Evolutionary conservation across 1,140 invertebrate genomes (phyloP).

Genomic region (Amyelois transitella): DNA sequence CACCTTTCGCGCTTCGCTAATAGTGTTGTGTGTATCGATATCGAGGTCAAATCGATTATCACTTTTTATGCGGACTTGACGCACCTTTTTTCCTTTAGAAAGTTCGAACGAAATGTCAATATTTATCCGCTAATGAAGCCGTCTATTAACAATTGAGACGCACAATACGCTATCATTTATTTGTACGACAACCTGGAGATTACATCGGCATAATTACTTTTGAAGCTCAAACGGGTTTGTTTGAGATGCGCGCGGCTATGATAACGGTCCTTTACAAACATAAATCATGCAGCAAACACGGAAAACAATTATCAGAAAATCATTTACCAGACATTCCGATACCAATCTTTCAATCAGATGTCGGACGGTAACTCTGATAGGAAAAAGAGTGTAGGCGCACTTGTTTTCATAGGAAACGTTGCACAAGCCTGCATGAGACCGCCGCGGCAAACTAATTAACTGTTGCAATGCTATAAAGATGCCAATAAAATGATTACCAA

Average conservation of each 20-base stretch:
- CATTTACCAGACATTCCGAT: conserved; percentile 24
- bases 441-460: neutral
- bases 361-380: neutral
- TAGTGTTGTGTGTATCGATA: conserved; percentile 20
- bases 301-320: conserved; percentile 30
- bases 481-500: conserved; percentile 1
- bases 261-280: conserved; percentile 7
- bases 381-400: conserved; percentile 10
- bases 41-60: conserved; percentile 32
- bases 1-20: conserved; percentile 1
- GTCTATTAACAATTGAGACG: conserved; percentile 20
- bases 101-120: conserved; percentile 18
- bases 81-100: conserved; percentile 30
- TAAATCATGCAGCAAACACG: conserved; percentile 20
- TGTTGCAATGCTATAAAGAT: conserved; percentile 2
- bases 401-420: neutral
- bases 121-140: conserved; percentile 22
- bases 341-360: conserved; percentile 32
- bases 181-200: conserved; percentile 12
- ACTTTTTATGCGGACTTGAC: conserved; percentile 17
- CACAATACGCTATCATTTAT: conserved; percentile 18
- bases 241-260: conserved; percentile 8
- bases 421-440: neutral
- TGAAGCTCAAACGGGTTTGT: conserved; percentile 7
- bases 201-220: conserved; percentile 18